phyloP scores from a whole-genome alignment of 2,797 vertebrate species.

The Microctenopoma steveboyesi region DNA sequence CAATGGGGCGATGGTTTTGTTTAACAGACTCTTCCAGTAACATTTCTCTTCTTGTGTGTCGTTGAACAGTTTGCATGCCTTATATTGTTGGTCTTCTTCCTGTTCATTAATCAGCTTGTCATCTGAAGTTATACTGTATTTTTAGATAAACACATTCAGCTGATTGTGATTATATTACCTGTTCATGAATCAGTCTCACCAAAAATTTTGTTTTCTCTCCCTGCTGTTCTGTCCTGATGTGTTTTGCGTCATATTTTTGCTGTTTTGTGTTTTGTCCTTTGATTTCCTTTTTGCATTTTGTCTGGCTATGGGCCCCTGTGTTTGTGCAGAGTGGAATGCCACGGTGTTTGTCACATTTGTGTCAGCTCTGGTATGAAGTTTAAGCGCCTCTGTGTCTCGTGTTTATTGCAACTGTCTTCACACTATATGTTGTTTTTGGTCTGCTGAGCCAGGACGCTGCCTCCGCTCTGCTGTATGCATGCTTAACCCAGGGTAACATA shows the following conservation, averaged over 20 bases:
- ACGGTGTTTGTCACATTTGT: conserved; percentile 59
- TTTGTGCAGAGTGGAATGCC: conserved; percentile 38
- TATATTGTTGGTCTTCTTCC: conserved; percentile 14
- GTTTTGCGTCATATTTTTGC: conserved; percentile 43
- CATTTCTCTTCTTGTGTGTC: not conserved
- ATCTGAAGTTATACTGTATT: conserved; percentile 5
- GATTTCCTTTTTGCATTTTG: conserved; percentile 23
- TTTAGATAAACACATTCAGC: conserved; percentile 14
- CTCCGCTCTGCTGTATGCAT: conserved; percentile 67
- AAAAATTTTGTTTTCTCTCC: conserved; percentile 26
- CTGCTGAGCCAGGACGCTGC: conserved; percentile 61
- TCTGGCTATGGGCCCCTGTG: conserved; percentile 45
- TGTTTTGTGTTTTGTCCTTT: conserved; percentile 10
- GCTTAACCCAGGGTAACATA: conserved; percentile 66
- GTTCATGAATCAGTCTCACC: conserved; percentile 17
- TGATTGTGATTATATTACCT: conserved; percentile 8
- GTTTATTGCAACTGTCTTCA: conserved; percentile 41
- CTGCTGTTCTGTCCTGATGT: conserved; percentile 48
- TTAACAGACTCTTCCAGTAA: conserved; percentile 1
- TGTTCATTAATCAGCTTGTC: conserved; percentile 34
- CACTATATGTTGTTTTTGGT: conserved; percentile 73
- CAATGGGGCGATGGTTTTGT: not conserved
- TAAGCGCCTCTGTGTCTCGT: conserved; percentile 44
- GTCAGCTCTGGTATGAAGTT: conserved; percentile 47
- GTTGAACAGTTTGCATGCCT: conserved; percentile 41